phyloP scores from a whole-genome alignment of 2,888 invertebrate genomes.

The Nebria brevicollis region DNA sequence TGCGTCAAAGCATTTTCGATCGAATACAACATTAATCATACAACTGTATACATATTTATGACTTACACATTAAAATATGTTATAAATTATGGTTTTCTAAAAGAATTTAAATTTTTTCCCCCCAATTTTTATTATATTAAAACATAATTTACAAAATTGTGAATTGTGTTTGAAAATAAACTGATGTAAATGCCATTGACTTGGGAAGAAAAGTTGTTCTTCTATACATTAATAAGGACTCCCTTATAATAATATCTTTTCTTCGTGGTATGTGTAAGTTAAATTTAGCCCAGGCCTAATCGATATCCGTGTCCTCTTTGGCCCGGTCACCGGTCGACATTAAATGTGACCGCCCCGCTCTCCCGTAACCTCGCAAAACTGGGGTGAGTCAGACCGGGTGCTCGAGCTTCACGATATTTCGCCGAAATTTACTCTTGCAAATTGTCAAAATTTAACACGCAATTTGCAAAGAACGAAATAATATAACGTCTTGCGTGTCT shows the following conservation, averaged over 20 bases:
- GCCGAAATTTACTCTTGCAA: constrained; percentile 18
- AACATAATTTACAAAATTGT: too few relatives aligned
- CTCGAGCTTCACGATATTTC: constrained; percentile 17
- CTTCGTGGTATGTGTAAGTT: constrained; percentile 37
- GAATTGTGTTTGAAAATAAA: neutral
- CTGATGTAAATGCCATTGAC: constrained; percentile 34
- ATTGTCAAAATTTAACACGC: constrained; percentile 42
- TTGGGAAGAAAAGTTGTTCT: constrained; percentile 35
- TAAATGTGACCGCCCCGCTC: constrained; percentile 35
- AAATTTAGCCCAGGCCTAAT: constrained; percentile 41
- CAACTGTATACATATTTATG: too few relatives aligned
- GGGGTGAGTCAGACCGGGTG: constrained; percentile 2
- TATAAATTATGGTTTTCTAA: too few relatives aligned
- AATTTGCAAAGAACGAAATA: constrained; percentile 4
- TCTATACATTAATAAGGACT: neutral
- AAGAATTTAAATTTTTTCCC: neutral
- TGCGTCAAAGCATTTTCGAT: too few relatives aligned
- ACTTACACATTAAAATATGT: too few relatives aligned
- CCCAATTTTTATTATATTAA: too few relatives aligned
- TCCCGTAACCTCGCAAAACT: constrained; percentile 4
- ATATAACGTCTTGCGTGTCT: constrained; percentile 15
- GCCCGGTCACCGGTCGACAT: constrained; percentile 7
- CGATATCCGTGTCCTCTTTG: constrained; percentile 36
- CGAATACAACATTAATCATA: too few relatives aligned
- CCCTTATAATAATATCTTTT: constrained; percentile 5